phyloP scores from a whole-genome alignment of 1,140 invertebrate genomes.

The Bradysia coprophila region DNA sequence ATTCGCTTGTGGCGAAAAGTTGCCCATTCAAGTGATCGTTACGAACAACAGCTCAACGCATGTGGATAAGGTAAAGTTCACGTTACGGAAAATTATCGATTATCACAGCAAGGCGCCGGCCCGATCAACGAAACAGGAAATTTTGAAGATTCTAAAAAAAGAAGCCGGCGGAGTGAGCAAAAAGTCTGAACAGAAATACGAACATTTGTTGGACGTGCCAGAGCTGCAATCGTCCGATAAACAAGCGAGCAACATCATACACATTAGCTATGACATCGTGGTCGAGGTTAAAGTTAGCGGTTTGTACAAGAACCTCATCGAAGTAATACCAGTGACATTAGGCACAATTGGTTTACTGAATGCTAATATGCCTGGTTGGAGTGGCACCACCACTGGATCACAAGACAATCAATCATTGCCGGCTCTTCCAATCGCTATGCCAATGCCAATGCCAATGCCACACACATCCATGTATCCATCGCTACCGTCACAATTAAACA shows the following conservation, averaged over 20 bases:
- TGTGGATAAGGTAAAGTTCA: slow-evolving; percentile 20
- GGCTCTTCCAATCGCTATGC: slow-evolving; percentile 6
- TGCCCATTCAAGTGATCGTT: slow-evolving; percentile 19
- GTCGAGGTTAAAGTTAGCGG: slow-evolving; percentile 20
- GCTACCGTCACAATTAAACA: slow-evolving; percentile 5
- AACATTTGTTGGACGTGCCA: slow-evolving; percentile 18
- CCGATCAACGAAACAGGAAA: slow-evolving; percentile 16
- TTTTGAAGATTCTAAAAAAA: slow-evolving; percentile 14
- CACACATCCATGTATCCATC: slow-evolving; percentile 15
- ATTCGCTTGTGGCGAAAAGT: slow-evolving; percentile 16
- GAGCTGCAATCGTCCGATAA: slow-evolving; percentile 15
- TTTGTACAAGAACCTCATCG: slow-evolving; percentile 20
- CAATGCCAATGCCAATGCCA: slow-evolving; percentile 9
- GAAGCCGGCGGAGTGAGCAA: slow-evolving; percentile 20
- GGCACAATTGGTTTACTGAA: slow-evolving; percentile 12
- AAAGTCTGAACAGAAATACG: slow-evolving; percentile 20
- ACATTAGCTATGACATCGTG: slow-evolving; percentile 17
- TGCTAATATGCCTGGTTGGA: slow-evolving; percentile 15
- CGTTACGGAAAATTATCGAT: slow-evolving; percentile 14
- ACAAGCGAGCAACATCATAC: slow-evolving; percentile 15
- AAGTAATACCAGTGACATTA: slow-evolving; percentile 15
- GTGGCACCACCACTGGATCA: slow-evolving; percentile 17
- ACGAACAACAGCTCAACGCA: slow-evolving; percentile 19
- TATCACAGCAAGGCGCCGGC: slow-evolving; percentile 19
- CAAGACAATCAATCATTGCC: slow-evolving; percentile 19